Evolutionary conservation across 2,113 vertebrate genomes (phyloP).

Genomic region (Rhipidura dahli): DNA sequence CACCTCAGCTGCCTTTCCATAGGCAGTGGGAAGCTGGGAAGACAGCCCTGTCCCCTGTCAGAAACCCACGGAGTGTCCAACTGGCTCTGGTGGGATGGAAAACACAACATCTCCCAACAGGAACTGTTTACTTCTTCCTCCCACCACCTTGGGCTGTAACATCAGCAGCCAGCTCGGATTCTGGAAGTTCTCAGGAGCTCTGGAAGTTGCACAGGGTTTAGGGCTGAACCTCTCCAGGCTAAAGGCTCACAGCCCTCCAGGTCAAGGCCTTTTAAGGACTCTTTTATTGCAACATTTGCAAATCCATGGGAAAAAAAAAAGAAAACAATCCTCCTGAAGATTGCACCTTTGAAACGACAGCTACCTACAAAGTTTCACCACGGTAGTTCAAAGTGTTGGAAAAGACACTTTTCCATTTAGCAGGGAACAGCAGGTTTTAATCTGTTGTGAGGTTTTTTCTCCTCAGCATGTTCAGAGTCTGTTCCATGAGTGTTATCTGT

Average conservation of each 20-base stretch:
- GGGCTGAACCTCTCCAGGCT: not conserved
- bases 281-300: conserved; percentile 27
- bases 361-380: conserved; percentile 42
- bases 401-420: conserved; percentile 53
- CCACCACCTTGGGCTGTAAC: not conserved
- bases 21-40: not conserved
- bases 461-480: conserved; percentile 46
- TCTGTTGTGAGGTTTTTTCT: conserved; percentile 7
- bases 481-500: conserved; percentile 67
- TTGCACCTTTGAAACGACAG: conserved; percentile 32
- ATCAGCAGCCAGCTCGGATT: not conserved
- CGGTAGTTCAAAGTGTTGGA: conserved; percentile 67
- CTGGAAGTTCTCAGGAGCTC: conserved; percentile 47
- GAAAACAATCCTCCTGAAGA: conserved; percentile 3
- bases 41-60: not conserved
- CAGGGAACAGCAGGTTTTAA: conserved; percentile 68
- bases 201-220: conserved; percentile 4
- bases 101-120: not conserved
- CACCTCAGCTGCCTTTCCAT: not conserved
- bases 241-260: not conserved
- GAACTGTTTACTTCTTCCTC: not conserved
- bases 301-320: not conserved
- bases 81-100: not conserved
- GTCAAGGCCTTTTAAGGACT: conserved; percentile 27
- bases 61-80: not conserved